Percentiles rank a stretch among this genome's conserved stretches.
Conservation (phyloP, 1,140 invertebrate genomes). For the Branchinecta lynchi region DNA sequence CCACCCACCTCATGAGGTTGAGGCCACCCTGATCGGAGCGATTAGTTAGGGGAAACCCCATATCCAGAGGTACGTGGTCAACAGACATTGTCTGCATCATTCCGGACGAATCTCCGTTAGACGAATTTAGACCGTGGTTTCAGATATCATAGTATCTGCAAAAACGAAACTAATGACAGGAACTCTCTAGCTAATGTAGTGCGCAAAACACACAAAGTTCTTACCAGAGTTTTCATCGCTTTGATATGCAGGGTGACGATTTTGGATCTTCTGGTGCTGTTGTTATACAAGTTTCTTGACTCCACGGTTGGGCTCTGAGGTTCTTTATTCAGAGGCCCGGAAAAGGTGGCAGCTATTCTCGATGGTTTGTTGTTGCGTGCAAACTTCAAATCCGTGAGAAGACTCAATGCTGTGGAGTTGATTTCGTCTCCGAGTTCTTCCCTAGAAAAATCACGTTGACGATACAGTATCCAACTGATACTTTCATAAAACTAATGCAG, state of each 20-base stretch:
- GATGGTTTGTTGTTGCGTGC: not conserved
- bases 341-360: not conserved
- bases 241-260: not conserved
- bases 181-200: too few species aligned
- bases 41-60: too few species aligned
- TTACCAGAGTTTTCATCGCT: not conserved
- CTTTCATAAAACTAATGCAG: too few species aligned
- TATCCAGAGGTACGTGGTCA: too few species aligned
- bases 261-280: not conserved
- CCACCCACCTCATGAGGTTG: too few species aligned
- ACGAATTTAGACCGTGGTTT: too few species aligned
- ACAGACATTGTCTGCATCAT: too few species aligned
- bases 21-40: too few species aligned
- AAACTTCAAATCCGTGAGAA: not conserved
- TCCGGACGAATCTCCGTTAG: too few species aligned
- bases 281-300: not conserved
- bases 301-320: not conserved
- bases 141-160: too few species aligned
- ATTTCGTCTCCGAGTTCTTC: conserved; percentile 1
- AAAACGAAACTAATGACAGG: too few species aligned
- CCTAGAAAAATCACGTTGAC: not conserved
- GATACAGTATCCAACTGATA: too few species aligned
- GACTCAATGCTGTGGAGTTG: not conserved
- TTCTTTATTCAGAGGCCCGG: not conserved
- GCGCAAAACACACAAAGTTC: not conserved